These are phyloP conservation scores for Gallinago stenura DNA, from an alignment of 2,797 vertebrate genomes.

Conservation along the genomic window DNA sequence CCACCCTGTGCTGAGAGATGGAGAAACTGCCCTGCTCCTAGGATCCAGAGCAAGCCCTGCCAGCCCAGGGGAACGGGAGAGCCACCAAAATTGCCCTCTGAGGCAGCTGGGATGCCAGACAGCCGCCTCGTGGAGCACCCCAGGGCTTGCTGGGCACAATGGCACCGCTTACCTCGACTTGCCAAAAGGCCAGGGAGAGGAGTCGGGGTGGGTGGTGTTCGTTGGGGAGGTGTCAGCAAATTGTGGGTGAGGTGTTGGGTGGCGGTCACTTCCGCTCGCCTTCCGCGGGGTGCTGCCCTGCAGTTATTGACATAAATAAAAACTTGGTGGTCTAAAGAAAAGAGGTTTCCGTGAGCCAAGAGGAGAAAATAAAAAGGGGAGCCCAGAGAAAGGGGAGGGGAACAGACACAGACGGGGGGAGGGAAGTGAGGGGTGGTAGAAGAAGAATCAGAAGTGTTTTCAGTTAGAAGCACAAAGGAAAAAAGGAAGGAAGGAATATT, in stretches of 20 bases:
- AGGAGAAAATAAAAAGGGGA: conserved; percentile 79
- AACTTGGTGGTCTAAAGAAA: conserved; percentile 96
- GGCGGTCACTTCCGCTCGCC: conserved; percentile 87
- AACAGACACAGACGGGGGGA: conserved; percentile 58
- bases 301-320: conserved; percentile 99
- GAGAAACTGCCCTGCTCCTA: neutral
- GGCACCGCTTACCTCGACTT: conserved; percentile 68
- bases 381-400: conserved; percentile 77
- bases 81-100: rapidly evolving
- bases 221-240: conserved; percentile 81
- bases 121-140: neutral
- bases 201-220: conserved; percentile 79
- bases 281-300: conserved; percentile 90
- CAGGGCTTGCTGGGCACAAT: neutral
- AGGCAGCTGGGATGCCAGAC: neutral
- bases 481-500: conserved; percentile 79
- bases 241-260: conserved; percentile 78
- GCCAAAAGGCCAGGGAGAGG: conserved; percentile 55
- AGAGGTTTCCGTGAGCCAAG: conserved; percentile 85
- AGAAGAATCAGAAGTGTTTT: conserved; percentile 90
- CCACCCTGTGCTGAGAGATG: neutral
- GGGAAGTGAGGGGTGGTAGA: conserved; percentile 77
- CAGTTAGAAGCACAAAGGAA: conserved; percentile 90
- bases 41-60: neutral
- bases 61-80: neutral